Conservation (phyloP, 2,797 vertebrate species). For the Syngnathus acus region DNA sequence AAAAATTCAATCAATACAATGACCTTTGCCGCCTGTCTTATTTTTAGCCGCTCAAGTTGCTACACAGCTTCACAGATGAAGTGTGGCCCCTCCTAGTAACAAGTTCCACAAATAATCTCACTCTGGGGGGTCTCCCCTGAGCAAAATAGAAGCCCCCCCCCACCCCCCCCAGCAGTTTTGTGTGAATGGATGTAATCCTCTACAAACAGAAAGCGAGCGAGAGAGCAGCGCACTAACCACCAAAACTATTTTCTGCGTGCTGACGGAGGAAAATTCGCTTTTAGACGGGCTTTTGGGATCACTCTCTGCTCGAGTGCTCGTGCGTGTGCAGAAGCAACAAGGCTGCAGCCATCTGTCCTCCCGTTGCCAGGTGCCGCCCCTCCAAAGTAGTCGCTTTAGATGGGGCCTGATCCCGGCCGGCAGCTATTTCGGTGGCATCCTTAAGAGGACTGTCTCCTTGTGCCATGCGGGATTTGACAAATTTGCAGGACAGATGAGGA, state of each 20-base stretch:
- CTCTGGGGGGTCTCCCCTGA: constrained; percentile 5
- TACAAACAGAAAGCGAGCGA: background rate
- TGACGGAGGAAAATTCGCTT: constrained; percentile 8
- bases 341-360: constrained; percentile 56
- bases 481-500: constrained; percentile 1
- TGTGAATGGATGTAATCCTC: background rate
- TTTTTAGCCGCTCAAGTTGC: background rate
- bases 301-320: constrained; percentile 7
- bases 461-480: constrained; percentile 42
- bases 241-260: background rate
- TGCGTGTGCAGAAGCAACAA: constrained; percentile 27
- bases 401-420: constrained; percentile 20
- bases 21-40: background rate
- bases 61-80: background rate
- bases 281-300: constrained; percentile 8
- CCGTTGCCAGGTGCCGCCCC: constrained; percentile 58
- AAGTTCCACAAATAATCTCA: constrained; percentile 48
- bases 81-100: constrained; percentile 23
- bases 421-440: constrained; percentile 48
- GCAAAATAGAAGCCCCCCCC: background rate
- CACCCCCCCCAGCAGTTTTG: background rate
- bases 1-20: no score
- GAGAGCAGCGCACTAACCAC: background rate
- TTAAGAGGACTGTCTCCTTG: constrained; percentile 29
- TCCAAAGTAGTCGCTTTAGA: constrained; percentile 55